phyloP scores from a whole-genome alignment of 2,888 invertebrate genomes.

The Mactromeris polynyma region DNA sequence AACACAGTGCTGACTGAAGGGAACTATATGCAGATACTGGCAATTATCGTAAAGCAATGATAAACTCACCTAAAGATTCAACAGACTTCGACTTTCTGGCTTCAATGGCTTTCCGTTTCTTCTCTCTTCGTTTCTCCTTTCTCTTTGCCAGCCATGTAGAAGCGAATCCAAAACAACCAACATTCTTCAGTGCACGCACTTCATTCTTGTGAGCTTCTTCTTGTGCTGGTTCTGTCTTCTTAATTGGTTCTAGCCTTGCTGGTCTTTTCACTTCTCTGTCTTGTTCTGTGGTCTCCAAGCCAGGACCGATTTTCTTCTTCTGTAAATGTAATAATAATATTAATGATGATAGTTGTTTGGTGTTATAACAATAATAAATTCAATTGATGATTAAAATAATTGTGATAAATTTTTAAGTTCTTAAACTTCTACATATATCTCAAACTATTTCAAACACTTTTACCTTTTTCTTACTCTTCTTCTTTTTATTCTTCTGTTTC shows the following conservation, averaged over 20 bases:
- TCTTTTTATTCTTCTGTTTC: background rate
- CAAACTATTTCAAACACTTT: too few relatives aligned
- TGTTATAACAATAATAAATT: too few relatives aligned
- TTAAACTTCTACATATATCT: too few relatives aligned
- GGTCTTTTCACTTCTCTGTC: background rate
- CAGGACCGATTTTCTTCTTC: background rate
- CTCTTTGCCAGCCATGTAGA: conserved; percentile 1
- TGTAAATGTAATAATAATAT: background rate
- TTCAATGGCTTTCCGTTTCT: background rate
- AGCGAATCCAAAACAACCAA: background rate
- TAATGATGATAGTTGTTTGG: too few relatives aligned
- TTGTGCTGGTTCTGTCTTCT: background rate
- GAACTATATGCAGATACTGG: too few relatives aligned
- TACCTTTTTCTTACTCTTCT: background rate
- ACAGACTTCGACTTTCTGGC: background rate
- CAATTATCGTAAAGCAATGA: background rate
- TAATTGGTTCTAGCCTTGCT: background rate
- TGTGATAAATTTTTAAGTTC: background rate
- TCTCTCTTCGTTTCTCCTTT: conserved; percentile 2
- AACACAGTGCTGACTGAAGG: too few relatives aligned
- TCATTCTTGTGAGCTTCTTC: background rate
- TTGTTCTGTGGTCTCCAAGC: background rate
- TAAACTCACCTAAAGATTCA: background rate
- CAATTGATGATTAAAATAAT: too few relatives aligned
- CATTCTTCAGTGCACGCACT: background rate